Conservation (phyloP, 2,797 vertebrate genomes). For the Mormyrops boulengeri region DNA sequence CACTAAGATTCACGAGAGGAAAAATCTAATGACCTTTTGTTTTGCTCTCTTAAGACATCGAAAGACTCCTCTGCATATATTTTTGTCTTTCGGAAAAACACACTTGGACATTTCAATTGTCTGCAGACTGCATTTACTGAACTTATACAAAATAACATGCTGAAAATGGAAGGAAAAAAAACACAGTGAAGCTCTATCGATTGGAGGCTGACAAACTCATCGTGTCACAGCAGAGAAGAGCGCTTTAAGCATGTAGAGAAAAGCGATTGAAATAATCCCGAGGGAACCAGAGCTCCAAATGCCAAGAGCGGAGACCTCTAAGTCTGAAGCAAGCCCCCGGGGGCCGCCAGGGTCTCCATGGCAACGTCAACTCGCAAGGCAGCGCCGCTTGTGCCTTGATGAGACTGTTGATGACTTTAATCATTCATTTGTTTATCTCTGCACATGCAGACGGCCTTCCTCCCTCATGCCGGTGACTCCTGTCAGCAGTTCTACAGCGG, state of each 20-base stretch:
- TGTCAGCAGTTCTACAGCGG: conserved; percentile 37
- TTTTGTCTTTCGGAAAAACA: background rate
- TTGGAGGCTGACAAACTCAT: background rate
- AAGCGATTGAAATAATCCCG: background rate
- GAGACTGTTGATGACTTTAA: conserved; percentile 41
- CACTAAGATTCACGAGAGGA: background rate
- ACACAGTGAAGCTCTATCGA: background rate
- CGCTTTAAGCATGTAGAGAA: background rate
- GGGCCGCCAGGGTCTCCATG: conserved; percentile 39
- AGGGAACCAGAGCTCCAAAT: conserved; percentile 28
- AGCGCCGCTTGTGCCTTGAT: conserved; percentile 27
- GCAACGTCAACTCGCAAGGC: conserved; percentile 39
- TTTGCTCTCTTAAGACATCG: background rate
- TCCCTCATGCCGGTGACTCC: conserved; percentile 45
- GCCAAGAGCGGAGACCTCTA: conserved; percentile 26
- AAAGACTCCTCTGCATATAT: background rate
- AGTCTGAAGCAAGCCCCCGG: background rate
- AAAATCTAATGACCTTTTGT: background rate
- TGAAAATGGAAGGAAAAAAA: background rate
- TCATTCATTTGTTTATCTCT: conserved; percentile 44
- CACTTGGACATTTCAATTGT: background rate
- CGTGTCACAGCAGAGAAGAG: background rate
- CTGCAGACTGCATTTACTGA: background rate
- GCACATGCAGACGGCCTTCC: conserved; percentile 43
- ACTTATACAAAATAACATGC: background rate